Evolutionary conservation across 2,888 invertebrate genomes (phyloP), one percentile per base, ranked within the genome.

Genomic region (Cetonia aurata): DNA sequence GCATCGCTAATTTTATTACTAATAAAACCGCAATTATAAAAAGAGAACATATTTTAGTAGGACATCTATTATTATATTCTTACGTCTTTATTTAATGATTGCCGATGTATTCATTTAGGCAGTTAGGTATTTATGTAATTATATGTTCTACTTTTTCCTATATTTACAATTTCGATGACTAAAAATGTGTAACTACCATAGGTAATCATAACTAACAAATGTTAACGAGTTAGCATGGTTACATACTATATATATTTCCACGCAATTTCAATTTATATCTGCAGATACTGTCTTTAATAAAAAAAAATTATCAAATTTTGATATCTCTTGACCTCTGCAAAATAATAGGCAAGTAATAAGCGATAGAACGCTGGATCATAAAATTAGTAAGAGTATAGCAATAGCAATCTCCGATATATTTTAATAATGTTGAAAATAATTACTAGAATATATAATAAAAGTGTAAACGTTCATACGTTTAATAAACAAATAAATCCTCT

Each of bases 301-400:
- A 6, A 4, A 37, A 6, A 37, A 37, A 8, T 55, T 33, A 55
- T 42, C 57, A 17, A 17, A 42, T 15, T 42, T 42, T 57, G 19
- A 57, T 12, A 57, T 42, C 42, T 57, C 12, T 57, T 57, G 57
- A 57, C 57, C 57, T 42, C 12, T 17, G 12, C 37, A 57, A 42
- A 4, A 41, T 19, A 17, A 57, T n/a, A 57, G 12, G 41, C 33
- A 33, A 56, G 37, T 37, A 37, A 37, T 37, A 37, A 56, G 15
- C 37, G 25, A 42, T 57, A 19, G 19, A 9, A 19, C 17, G 8
- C 19, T 44, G 10, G 42, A 57, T 57, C 19, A 6, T 19, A 57
- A 17, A 10, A 19, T 41, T 41, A 42, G 57, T 57, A 42, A n/a
- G 2, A 57, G 10, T 42, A 12, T 57, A 44, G 57, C 15, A 57